Base-by-base conservation (phyloP, 2,113 vertebrate genomes). In the Sturnira hondurensis region DNA sequence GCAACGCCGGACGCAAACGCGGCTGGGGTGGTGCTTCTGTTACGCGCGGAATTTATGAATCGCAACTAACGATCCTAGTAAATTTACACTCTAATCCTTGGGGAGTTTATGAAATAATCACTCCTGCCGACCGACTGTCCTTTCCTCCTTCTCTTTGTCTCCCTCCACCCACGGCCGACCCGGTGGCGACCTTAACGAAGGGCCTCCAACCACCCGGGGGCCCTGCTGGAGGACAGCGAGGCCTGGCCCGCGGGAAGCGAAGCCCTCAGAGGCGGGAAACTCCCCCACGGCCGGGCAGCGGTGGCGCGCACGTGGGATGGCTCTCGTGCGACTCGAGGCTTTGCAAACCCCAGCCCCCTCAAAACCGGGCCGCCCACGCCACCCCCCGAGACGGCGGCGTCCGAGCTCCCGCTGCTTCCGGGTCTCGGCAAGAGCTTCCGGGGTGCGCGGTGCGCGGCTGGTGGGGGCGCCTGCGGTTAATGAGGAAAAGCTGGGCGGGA, bases 361-460 rank as follows among this genome's bases (percentile, higher is more conserved):
- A 0, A 1, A 0, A 20, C 15, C 1, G 43, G 43, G 82, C 58
- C 0, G 2, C 6, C 4, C 7, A 2, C 7, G 19, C 2, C 6
- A 19, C 0, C 38, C 11, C 1, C n/a, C 33, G 2, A 5, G 17
- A 8, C 0, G 0, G 36, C 65, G 0, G 36, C 3, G 6, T 7
- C 41, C 24, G 2, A 9, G 56, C 63, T 14, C 38, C 65, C 54
- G 71, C 89, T 5, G 82, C 97, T 97, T 97, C 96, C 80, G 81
- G 89, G 89, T 92, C 95, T 74, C 54, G 2, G 31, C 31, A 52
- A 97, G 52, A 45, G 67, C 84, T 96, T 97, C 97, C 87, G 76
- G 96, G 76, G 82, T 93, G 89, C 33, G 28, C 1, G 12, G 9
- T 80, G 12, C 26, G 15, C 7, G 11, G 71, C 43, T 0, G 7